These are phyloP conservation scores for Diadophis punctatus DNA, from an alignment of 2,113 vertebrate species.

Conservation along the genomic window DNA sequence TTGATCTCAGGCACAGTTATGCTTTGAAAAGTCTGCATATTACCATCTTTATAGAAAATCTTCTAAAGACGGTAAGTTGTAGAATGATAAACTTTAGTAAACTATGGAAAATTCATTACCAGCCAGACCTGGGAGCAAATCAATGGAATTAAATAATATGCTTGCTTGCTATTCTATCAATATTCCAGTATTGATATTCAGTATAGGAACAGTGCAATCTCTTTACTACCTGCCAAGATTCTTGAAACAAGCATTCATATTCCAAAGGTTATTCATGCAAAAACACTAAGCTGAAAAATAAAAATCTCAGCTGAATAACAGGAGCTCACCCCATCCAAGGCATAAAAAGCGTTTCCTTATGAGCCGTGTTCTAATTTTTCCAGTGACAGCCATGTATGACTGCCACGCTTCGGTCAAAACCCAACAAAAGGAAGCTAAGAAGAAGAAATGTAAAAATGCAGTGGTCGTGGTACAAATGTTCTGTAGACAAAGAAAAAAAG, in stretches of 20 bases:
- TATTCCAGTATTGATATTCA: constrained; percentile 23
- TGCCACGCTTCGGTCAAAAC: constrained; percentile 99
- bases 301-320: constrained; percentile 13
- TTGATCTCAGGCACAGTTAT: background rate
- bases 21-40: constrained; percentile 36
- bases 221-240: constrained; percentile 25
- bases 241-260: constrained; percentile 12
- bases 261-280: constrained; percentile 16
- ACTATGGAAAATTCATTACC: constrained; percentile 19
- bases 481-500: constrained; percentile 68
- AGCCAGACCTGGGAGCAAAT: constrained; percentile 20
- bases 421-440: constrained; percentile 99
- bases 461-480: constrained; percentile 96
- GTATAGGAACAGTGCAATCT: constrained; percentile 11
- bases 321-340: constrained; percentile 94
- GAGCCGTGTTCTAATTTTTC: constrained; percentile 95
- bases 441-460: constrained; percentile 98
- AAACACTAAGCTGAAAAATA: constrained; percentile 28
- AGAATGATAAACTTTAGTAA: constrained; percentile 19
- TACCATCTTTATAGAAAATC: constrained; percentile 38
- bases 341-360: constrained; percentile 98
- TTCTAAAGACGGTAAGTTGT: constrained; percentile 34
- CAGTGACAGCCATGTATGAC: constrained; percentile 99
- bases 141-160: constrained; percentile 22
- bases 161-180: background rate